Base-by-base conservation (phyloP, 2,797 vertebrate genomes). In the Pangasius macronema region DNA sequence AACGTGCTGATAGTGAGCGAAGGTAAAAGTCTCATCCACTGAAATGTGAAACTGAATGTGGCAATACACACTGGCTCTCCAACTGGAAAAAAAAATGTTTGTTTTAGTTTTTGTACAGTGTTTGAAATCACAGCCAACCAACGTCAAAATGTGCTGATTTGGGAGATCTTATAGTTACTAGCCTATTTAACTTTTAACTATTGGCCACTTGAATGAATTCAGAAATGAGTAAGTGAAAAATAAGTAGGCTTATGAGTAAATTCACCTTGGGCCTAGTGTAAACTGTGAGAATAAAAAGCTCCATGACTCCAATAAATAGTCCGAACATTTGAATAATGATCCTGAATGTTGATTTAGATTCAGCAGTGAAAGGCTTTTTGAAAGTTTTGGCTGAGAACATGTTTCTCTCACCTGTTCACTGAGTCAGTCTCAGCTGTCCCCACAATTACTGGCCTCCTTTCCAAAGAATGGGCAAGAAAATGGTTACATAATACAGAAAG, bases 1-100 rank as follows among this genome's bases (percentile, higher is more conserved):
- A 96, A 94, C 84, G 95, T 96, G 33, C 92, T 98, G 67, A 92
- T 98, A 87, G 93, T 93, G 6, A 94, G 93, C 0, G 90, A 96
- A 94, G 97, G 97, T 98, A 94, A 95, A 94, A 49, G 0, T 2
- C 1, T 14, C 22, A 30, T 27, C 10, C 51, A 7, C 30, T 70
- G 30, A 18, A 30, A 75, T 61, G 1, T 5, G 39, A 42, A 42
- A n/a, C 57, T 10, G 24, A 82, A 46, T 82, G 16, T 65, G 27
- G 49, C 57, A 27, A 14, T 24, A 14, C 51, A 79, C 30, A 53
- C 2, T 55, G n/a, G 11, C 2, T 33, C 76, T 79, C 1, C 22
- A 42, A 18, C 24, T 42, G 20, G 9, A 39, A 39, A 39, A 39
- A 5, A 39, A 39, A 39, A 39, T 11, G 3, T 10, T 49, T 49